Conservation (phyloP, 1,140 invertebrate genomes). For the Drosophila truncata region DNA sequence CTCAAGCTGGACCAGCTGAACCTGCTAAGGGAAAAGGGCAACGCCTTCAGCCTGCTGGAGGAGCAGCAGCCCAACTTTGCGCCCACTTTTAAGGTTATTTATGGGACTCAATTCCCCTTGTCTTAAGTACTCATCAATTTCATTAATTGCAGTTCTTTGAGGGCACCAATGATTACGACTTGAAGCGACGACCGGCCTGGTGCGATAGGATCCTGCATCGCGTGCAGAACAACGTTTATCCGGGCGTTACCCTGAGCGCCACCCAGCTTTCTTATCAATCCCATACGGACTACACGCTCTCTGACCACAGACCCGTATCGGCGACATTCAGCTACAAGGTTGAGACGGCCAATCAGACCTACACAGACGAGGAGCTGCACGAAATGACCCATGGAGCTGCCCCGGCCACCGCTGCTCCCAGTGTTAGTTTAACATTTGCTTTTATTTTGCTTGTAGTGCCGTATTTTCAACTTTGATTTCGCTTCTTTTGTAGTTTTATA, state of each 20-base stretch:
- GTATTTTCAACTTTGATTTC: constrained; percentile 58
- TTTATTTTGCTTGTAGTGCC: constrained; percentile 56
- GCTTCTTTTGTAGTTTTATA: constrained; percentile 71
- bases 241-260: constrained; percentile 87
- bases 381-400: constrained; percentile 74
- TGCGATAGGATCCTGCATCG: constrained; percentile 98
- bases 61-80: constrained; percentile 92
- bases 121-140: neutral
- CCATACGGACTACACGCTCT: constrained; percentile 94
- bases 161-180: constrained; percentile 90
- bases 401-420: constrained; percentile 84
- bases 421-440: constrained; percentile 66
- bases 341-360: constrained; percentile 81
- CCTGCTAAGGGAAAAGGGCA: constrained; percentile 88
- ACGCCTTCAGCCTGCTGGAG: constrained; percentile 93
- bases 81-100: constrained; percentile 92
- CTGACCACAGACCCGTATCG: constrained; percentile 99
- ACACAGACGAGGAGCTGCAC: constrained; percentile 86
- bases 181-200: constrained; percentile 97
- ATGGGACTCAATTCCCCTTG: neutral
- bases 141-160: constrained; percentile 87
- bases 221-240: constrained; percentile 87
- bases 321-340: constrained; percentile 89
- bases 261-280: constrained; percentile 93
- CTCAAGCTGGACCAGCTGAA: constrained; percentile 91